Evolutionary conservation across 2,113 vertebrate species (phyloP).

Genomic region (Sylvilagus bachmani): DNA sequence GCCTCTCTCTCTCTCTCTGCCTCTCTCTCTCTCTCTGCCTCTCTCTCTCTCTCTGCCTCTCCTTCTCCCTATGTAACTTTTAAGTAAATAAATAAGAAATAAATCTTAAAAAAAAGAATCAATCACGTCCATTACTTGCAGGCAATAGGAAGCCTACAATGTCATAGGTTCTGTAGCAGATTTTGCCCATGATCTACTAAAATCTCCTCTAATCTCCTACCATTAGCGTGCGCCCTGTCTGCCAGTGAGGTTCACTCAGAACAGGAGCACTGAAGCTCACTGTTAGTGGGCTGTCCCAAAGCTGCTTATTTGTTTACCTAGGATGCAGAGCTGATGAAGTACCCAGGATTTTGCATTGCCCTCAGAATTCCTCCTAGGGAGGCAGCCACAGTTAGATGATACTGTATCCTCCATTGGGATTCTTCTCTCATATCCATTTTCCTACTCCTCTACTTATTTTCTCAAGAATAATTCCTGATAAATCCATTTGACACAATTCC

Average conservation of each 20-base stretch:
- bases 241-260: background rate
- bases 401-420: background rate
- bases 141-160: background rate
- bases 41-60: no score
- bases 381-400: background rate
- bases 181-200: background rate
- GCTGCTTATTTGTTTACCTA: background rate
- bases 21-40: no score
- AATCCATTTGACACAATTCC: background rate
- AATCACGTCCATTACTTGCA: no score
- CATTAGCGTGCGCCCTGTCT: background rate
- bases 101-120: no score
- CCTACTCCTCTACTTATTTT: background rate
- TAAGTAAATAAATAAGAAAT: no score
- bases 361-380: background rate
- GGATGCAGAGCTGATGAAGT: background rate
- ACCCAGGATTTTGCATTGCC: rapidly evolving
- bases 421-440: background rate
- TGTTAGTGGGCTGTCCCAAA: background rate
- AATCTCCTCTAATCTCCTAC: background rate
- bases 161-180: background rate
- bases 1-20: no score
- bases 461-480: background rate
- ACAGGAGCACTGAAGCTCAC: background rate
- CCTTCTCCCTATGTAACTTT: no score